Percentiles rank a stretch among this genome's conserved stretches.
Evolutionary conservation across 2,888 invertebrate species (phyloP).

Genomic region (Drosophila helvetica): DNA sequence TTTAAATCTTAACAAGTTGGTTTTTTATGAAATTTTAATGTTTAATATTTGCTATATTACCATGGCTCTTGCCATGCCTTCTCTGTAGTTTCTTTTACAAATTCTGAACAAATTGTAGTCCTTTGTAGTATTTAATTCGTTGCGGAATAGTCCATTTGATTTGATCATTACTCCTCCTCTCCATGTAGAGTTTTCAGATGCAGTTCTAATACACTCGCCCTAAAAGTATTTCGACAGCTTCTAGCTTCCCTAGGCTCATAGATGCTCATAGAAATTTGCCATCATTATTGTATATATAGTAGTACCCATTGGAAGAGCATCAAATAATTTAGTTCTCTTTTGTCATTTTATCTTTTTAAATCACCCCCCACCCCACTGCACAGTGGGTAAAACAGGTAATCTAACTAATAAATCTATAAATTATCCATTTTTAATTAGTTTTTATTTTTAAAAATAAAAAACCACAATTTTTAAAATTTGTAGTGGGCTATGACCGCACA

Average conservation of each 20-base stretch:
- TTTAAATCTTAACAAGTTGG: not conserved
- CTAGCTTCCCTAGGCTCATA: not conserved
- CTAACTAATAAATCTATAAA: not conserved
- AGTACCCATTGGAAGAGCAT: not conserved
- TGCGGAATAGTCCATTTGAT: too few relatives aligned
- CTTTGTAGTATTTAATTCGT: not conserved
- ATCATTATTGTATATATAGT: not conserved
- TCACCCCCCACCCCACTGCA: not conserved
- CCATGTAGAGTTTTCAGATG: not conserved
- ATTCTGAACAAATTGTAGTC: not conserved
- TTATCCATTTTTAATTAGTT: too few relatives aligned
- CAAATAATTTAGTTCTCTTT: not conserved
- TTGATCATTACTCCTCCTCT: too few relatives aligned
- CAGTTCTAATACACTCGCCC: not conserved
- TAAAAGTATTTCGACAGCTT: not conserved
- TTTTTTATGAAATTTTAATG: constrained; percentile 13
- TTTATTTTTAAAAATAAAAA: too few relatives aligned
- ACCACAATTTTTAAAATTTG: too few relatives aligned
- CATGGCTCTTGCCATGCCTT: not conserved
- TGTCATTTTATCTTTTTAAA: not conserved
- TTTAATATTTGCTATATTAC: not conserved
- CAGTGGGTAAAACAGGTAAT: not conserved
- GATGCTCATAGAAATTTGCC: not conserved
- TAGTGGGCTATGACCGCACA: too few relatives aligned
- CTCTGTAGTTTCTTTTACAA: not conserved